phyloP scores from a whole-genome alignment of 2,888 invertebrate genomes.

The Platycheirus albimanus region DNA sequence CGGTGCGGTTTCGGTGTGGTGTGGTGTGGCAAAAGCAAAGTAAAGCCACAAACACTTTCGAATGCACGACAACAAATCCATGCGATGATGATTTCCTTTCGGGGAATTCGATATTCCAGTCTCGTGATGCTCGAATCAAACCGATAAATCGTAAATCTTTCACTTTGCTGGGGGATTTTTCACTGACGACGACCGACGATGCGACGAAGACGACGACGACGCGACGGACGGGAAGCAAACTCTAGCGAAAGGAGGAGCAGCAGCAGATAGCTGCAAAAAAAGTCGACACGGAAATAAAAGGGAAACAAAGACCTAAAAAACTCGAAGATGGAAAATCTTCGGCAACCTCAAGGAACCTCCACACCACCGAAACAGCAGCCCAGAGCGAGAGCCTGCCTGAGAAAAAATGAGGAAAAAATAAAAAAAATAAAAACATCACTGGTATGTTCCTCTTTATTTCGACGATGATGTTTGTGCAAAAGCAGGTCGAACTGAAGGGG shows the following conservation, averaged over 20 bases:
- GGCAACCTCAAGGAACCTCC: constrained; percentile 56
- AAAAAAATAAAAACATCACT: constrained; percentile 19
- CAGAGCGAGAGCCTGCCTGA: too few relatives aligned
- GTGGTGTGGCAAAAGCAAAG: background rate
- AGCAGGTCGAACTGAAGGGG: constrained; percentile 49
- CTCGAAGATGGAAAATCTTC: constrained; percentile 67
- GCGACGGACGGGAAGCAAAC: constrained; percentile 52
- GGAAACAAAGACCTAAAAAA: constrained; percentile 64
- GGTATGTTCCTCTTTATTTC: constrained; percentile 62
- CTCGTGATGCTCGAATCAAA: constrained; percentile 76
- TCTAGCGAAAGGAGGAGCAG: constrained; percentile 44
- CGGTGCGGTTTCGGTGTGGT: background rate
- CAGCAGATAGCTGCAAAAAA: constrained; percentile 21
- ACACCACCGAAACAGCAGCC: constrained; percentile 15
- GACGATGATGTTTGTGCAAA: constrained; percentile 68
- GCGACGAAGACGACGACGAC: too few relatives aligned
- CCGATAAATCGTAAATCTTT: constrained; percentile 77
- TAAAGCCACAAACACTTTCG: constrained; percentile 69
- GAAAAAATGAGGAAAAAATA: constrained; percentile 17
- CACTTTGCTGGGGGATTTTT: constrained; percentile 75
- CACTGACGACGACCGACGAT: constrained; percentile 51
- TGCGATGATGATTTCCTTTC: constrained; percentile 73
- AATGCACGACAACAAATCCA: constrained; percentile 72
- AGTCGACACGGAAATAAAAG: constrained; percentile 68
- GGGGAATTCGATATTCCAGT: constrained; percentile 75